Evolutionary conservation across 2,797 vertebrate species (phyloP).

Genomic region (Busarellus nigricollis): DNA sequence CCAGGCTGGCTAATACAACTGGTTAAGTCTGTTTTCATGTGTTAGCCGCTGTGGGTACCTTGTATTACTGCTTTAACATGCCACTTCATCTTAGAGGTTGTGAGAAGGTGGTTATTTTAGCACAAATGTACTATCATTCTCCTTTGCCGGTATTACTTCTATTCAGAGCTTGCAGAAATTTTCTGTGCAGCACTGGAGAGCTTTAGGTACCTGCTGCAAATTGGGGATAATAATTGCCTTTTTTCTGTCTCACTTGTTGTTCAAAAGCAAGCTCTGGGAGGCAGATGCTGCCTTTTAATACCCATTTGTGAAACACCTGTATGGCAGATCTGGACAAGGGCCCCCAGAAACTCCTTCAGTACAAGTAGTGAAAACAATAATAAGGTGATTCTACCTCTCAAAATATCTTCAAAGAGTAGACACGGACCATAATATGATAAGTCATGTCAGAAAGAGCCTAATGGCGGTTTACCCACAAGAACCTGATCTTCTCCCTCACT

Average conservation of each 20-base stretch:
- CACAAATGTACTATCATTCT: neutral
- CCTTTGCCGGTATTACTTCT: neutral
- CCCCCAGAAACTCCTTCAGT: neutral
- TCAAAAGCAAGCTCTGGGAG: neutral
- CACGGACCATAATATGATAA: neutral
- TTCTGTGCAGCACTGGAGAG: neutral
- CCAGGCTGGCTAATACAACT: neutral
- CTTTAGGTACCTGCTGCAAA: neutral
- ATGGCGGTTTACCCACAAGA: neutral
- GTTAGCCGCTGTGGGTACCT: neutral
- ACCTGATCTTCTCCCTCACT: neutral
- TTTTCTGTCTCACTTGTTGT: neutral
- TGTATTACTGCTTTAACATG: neutral
- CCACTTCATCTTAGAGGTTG: neutral
- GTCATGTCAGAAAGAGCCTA: conserved; percentile 3
- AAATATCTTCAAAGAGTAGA: conserved; percentile 4
- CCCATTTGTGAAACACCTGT: neutral
- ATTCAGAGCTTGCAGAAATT: neutral
- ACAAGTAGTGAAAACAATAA: neutral
- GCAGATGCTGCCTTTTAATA: neutral
- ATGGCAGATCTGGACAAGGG: neutral
- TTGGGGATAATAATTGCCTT: neutral
- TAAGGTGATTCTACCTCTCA: neutral
- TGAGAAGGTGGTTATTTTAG: neutral
- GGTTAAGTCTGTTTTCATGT: neutral